Conservation (phyloP, 2,888 invertebrate species). For the Parnassius glacialis region DNA sequence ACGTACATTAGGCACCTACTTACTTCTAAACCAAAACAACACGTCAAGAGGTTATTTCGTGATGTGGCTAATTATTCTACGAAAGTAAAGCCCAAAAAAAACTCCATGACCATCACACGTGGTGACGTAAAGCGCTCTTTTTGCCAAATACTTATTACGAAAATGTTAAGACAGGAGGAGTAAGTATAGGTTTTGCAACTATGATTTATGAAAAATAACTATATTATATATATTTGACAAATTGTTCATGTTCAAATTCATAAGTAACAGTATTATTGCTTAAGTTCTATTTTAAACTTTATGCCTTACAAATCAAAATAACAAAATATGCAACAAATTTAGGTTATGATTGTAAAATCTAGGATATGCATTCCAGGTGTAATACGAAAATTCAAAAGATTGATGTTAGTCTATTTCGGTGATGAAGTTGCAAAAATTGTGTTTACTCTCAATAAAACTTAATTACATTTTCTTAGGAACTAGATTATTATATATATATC, state of each 20-base stretch:
- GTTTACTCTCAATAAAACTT: neutral
- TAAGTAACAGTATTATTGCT: neutral
- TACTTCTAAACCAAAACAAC: conserved; percentile 14
- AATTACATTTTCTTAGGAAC: neutral
- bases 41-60: conserved; percentile 28
- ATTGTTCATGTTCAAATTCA: neutral
- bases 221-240: conserved; percentile 8
- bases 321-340: no score
- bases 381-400: no score
- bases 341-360: no score
- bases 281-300: no score
- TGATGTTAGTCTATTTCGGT: neutral
- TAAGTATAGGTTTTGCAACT: conserved; percentile 1
- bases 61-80: conserved; percentile 27
- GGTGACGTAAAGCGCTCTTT: conserved; percentile 20
- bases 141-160: conserved; percentile 24
- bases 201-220: conserved; percentile 6
- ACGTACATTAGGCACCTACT: neutral
- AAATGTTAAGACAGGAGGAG: conserved; percentile 11
- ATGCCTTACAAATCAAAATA: no score
- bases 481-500: no score
- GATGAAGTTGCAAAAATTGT: neutral
- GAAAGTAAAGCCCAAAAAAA: conserved; percentile 23
- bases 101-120: conserved; percentile 12
- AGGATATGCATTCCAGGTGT: no score